Conservation (phyloP, 2,888 invertebrate species). For the Apodemia duryi region DNA sequence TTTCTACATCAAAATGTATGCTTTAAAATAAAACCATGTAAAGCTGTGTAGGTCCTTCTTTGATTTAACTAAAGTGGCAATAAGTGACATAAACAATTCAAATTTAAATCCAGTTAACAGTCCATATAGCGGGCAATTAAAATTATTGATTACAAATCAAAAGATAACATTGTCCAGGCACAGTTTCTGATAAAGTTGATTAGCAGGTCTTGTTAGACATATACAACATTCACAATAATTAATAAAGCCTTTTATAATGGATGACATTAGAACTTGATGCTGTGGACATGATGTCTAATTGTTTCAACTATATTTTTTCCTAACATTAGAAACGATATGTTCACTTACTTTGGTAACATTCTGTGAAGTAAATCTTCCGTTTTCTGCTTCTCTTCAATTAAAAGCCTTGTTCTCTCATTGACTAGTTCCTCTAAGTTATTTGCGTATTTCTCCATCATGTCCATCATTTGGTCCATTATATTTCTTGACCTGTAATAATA, state of each 20-base stretch:
- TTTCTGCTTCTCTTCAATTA: slow-evolving; percentile 95
- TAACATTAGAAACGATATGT: slow-evolving; percentile 23
- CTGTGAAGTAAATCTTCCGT: slow-evolving; percentile 94
- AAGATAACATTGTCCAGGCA: background rate
- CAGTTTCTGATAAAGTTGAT: background rate
- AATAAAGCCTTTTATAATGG: slow-evolving; percentile 36
- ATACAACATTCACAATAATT: slow-evolving; percentile 46
- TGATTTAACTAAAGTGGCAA: background rate
- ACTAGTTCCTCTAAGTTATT: slow-evolving; percentile 97
- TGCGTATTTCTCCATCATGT: slow-evolving; percentile 98
- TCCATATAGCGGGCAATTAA: background rate
- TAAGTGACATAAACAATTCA: background rate
- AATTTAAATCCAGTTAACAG: background rate
- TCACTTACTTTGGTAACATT: slow-evolving; percentile 94
- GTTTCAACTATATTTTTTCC: background rate
- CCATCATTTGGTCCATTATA: slow-evolving; percentile 98
- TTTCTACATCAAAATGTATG: background rate
- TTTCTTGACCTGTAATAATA: slow-evolving; percentile 83
- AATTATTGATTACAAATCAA: slow-evolving; percentile 2
- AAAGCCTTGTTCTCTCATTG: slow-evolving; percentile 91
- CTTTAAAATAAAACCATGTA: slow-evolving; percentile 4
- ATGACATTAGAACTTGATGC: slow-evolving; percentile 37
- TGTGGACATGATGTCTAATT: slow-evolving; percentile 29
- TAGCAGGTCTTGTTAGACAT: slow-evolving; percentile 26
- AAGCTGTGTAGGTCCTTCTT: background rate